Conservation (phyloP, 2,888 invertebrate genomes). For the Tinea trinotella region DNA sequence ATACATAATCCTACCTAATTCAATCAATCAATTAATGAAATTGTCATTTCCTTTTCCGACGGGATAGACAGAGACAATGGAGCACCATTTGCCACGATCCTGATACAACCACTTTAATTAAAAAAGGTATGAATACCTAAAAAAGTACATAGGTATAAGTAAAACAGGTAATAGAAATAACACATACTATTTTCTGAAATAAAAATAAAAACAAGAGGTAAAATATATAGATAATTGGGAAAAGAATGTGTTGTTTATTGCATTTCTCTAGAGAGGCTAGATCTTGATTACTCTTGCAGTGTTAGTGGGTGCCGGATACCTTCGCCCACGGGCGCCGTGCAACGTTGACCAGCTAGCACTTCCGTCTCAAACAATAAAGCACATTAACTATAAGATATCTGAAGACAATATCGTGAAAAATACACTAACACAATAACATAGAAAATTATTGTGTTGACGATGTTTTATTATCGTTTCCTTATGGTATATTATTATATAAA, state of each 20-base stretch:
- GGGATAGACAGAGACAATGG: no score
- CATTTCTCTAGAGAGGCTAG: slow-evolving; percentile 9
- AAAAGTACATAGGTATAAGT: neutral
- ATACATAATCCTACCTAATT: no score
- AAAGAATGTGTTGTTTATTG: neutral
- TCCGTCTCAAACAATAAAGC: slow-evolving; percentile 5
- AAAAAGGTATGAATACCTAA: no score
- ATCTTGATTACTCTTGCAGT: slow-evolving; percentile 4
- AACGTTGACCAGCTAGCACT: slow-evolving; percentile 11
- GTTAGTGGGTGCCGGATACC: slow-evolving; percentile 13
- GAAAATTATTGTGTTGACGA: neutral
- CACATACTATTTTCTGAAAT: no score
- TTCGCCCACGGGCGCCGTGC: slow-evolving; percentile 1
- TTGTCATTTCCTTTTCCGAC: no score
- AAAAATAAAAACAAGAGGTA: no score
- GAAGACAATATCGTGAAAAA: slow-evolving; percentile 8
- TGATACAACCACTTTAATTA: no score
- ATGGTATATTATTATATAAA: no score
- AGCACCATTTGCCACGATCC: no score
- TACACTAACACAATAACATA: neutral
- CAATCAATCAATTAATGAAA: no score
- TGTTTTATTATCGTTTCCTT: no score
- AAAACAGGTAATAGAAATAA: no score
- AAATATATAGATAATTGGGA: neutral
- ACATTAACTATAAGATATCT: slow-evolving; percentile 4